phyloP scores from a whole-genome alignment of 2,888 invertebrate species.

The Phalera bucephala region DNA sequence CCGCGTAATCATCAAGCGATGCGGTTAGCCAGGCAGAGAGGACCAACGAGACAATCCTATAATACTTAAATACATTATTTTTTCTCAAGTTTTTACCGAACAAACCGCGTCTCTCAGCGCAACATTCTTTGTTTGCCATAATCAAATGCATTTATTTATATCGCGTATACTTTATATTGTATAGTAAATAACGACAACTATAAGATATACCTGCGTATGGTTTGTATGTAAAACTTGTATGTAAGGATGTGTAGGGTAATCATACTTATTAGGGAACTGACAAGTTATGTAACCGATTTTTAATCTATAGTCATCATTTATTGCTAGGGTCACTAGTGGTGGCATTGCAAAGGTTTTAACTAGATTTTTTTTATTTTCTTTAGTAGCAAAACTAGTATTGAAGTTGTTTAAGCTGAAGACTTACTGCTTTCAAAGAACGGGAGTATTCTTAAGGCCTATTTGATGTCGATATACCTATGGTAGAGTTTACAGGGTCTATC shows the following conservation, averaged over 20 bases:
- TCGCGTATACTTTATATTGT: constrained; percentile 30
- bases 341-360: constrained; percentile 13
- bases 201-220: constrained; percentile 24
- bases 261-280: constrained; percentile 69
- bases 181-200: constrained; percentile 19
- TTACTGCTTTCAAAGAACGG: too few species aligned
- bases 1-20: too few species aligned
- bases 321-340: constrained; percentile 18
- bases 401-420: too few species aligned
- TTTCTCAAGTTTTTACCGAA: background rate
- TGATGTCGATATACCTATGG: too few species aligned
- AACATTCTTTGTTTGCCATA: constrained; percentile 69
- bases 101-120: constrained; percentile 11
- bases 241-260: constrained; percentile 66
- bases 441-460: too few species aligned
- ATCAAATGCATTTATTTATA: constrained; percentile 68
- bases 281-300: constrained; percentile 51
- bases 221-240: constrained; percentile 44
- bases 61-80: too few species aligned
- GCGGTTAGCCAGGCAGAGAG: too few species aligned
- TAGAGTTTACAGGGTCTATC: too few species aligned
- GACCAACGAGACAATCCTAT: too few species aligned
- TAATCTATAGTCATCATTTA: constrained; percentile 43
- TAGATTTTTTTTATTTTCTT: background rate
- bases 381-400: too few species aligned